Evolutionary conservation across 2,888 invertebrate genomes (phyloP).

Genomic region (Leptodirus hochenwartii): DNA sequence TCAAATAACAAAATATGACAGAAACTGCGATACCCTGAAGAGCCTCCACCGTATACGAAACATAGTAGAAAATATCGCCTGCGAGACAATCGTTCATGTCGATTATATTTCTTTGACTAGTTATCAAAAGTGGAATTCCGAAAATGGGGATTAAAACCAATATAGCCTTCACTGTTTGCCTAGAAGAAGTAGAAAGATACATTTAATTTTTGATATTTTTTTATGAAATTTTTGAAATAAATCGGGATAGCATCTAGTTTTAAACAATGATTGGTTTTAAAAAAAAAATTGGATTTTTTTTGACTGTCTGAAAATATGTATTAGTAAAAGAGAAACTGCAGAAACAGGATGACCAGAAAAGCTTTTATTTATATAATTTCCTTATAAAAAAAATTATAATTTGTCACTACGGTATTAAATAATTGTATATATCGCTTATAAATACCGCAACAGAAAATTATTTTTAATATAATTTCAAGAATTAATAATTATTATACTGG

Average conservation of each 20-base stretch:
- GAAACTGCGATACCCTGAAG: slow-evolving; percentile 44
- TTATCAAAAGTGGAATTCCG: slow-evolving; percentile 47
- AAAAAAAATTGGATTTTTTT: slow-evolving; percentile 1
- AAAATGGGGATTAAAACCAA: slow-evolving; percentile 50
- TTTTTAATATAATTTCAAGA: too few relatives aligned
- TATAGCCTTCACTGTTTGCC: slow-evolving; percentile 43
- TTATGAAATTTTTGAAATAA: background rate
- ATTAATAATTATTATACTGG: too few relatives aligned
- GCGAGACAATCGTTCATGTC: slow-evolving; percentile 26
- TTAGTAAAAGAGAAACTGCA: too few relatives aligned
- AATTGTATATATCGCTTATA: too few relatives aligned
- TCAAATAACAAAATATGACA: slow-evolving; percentile 44
- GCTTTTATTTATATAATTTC: background rate
- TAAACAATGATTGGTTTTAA: background rate
- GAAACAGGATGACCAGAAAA: too few relatives aligned
- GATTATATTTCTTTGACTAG: slow-evolving; percentile 34
- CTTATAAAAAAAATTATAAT: background rate
- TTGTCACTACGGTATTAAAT: background rate
- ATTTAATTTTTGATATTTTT: background rate
- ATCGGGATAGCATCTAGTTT: slow-evolving; percentile 1
- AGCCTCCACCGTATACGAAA: slow-evolving; percentile 39
- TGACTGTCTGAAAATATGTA: background rate
- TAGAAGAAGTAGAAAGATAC: slow-evolving; percentile 19
- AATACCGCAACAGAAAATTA: too few relatives aligned
- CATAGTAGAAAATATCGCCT: slow-evolving; percentile 38